Conservation (phyloP, 1,140 invertebrate species). For the Macrocentrus cingulum region DNA sequence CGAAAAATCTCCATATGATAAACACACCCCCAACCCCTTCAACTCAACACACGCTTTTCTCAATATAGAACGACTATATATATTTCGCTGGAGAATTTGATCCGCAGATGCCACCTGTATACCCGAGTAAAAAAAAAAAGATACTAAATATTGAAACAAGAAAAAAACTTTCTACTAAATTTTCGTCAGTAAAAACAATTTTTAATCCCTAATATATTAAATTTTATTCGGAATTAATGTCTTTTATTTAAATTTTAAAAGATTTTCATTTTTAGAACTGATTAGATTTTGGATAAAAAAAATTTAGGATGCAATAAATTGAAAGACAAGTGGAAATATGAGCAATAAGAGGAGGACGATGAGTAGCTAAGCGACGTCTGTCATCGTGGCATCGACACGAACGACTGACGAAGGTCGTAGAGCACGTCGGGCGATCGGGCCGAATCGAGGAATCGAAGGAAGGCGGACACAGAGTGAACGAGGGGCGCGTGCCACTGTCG, state of each 20-base stretch:
- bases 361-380: constrained; percentile 4
- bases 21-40: constrained; percentile 28
- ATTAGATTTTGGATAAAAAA: too few relatives aligned
- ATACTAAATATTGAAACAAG: constrained; percentile 11
- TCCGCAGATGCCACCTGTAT: constrained; percentile 49
- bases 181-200: too few relatives aligned
- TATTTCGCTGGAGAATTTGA: too few relatives aligned
- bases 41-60: constrained; percentile 10
- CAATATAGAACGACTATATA: constrained; percentile 18
- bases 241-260: too few relatives aligned
- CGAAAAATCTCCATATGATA: constrained; percentile 38
- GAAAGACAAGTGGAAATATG: background rate
- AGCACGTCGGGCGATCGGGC: constrained; percentile 17
- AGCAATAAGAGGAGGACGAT: background rate
- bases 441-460: constrained; percentile 27
- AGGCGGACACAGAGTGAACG: constrained; percentile 17
- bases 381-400: constrained; percentile 20
- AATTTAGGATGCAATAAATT: too few relatives aligned
- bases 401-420: constrained; percentile 22
- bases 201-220: too few relatives aligned
- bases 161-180: too few relatives aligned
- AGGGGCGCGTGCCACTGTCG: constrained; percentile 29
- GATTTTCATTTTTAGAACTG: too few relatives aligned
- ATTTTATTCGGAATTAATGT: too few relatives aligned
- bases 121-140: constrained; percentile 20